Evolutionary conservation across 2,113 vertebrate genomes (phyloP).

Genomic region (Erpornis zantholeuca): DNA sequence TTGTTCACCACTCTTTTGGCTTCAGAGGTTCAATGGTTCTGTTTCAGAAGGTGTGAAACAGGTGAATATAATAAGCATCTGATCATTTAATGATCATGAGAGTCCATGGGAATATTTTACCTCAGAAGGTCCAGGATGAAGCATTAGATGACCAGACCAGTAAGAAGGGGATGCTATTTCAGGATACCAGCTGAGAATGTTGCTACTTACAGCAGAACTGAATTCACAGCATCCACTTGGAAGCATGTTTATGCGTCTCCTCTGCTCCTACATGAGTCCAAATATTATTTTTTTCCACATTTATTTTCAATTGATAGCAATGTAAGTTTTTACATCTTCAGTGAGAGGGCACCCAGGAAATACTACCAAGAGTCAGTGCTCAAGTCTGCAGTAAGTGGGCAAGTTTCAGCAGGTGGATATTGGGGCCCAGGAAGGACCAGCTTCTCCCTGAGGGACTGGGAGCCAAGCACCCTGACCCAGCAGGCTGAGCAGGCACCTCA

Average conservation of each 20-base stretch:
- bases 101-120: neutral
- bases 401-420: neutral
- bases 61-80: neutral
- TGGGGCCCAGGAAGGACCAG: neutral
- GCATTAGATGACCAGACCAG: neutral
- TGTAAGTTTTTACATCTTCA: rapidly evolving
- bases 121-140: neutral
- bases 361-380: neutral
- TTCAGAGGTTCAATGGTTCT: neutral
- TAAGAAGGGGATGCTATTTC: neutral
- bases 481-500: neutral
- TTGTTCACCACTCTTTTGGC: neutral
- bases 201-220: neutral
- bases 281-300: neutral
- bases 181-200: neutral
- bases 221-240: neutral
- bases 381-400: too few species aligned
- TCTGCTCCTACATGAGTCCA: too few species aligned
- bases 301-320: neutral
- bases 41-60: neutral
- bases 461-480: neutral
- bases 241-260: neutral
- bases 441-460: neutral
- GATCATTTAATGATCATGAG: neutral
- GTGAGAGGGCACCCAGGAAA: neutral